Percentiles rank a stretch among this genome's conserved stretches.
phyloP scores from a whole-genome alignment of 2,888 invertebrate species.

The Aleiodes leptofemur region DNA sequence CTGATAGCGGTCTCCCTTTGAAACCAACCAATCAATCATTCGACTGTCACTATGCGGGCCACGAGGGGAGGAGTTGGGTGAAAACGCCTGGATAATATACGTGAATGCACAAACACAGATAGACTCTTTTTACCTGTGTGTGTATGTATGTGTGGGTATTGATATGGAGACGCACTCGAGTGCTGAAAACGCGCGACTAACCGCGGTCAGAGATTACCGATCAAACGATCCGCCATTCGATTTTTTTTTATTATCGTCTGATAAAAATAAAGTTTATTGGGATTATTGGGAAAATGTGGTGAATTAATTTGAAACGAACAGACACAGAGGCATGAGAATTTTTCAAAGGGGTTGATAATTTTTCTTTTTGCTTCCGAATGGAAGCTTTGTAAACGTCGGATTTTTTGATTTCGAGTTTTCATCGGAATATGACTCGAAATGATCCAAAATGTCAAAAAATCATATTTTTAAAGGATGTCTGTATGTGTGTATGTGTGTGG shows the following conservation, averaged over 20 bases:
- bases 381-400: too few species aligned
- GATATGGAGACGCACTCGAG: constrained; percentile 29
- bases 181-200: constrained; percentile 48
- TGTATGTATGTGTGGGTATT: constrained; percentile 4
- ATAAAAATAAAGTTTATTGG: not conserved
- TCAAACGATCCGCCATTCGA: constrained; percentile 55
- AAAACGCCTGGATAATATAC: constrained; percentile 40
- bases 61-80: constrained; percentile 44
- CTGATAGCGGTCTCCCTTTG: constrained; percentile 66
- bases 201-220: constrained; percentile 58
- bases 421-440: too few species aligned
- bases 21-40: constrained; percentile 64
- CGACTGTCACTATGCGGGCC: constrained; percentile 58
- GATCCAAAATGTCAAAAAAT: too few species aligned
- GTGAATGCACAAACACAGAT: constrained; percentile 4
- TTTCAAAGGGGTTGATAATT: not conserved
- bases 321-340: not conserved
- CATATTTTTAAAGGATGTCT: too few species aligned
- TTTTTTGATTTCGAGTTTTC: too few species aligned
- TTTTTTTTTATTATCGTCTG: constrained; percentile 11
- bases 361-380: too few species aligned
- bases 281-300: not conserved
- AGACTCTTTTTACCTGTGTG: constrained; percentile 25
- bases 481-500: too few species aligned
- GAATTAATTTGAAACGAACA: not conserved